phyloP scores from a whole-genome alignment of 2,797 vertebrate species.

The Parauchenoglanis ngamensis region DNA sequence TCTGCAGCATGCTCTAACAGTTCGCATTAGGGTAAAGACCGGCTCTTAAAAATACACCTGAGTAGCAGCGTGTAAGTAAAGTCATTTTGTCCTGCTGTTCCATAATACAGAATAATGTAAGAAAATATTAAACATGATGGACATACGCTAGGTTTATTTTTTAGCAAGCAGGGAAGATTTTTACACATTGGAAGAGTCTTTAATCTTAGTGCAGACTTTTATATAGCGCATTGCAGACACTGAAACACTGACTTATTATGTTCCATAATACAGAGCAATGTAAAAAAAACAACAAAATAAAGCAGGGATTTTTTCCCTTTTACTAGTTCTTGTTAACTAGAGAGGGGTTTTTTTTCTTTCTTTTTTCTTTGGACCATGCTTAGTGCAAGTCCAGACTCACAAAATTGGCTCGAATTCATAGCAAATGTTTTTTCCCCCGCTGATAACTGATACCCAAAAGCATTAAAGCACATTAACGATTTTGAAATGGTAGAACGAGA shows the following conservation, averaged over 20 bases:
- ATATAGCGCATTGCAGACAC: not conserved
- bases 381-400: conserved; percentile 5
- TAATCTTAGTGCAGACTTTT: not conserved
- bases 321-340: not conserved
- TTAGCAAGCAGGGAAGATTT: not conserved
- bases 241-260: not conserved
- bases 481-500: not conserved
- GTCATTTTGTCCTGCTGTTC: not conserved
- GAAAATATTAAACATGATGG: not conserved
- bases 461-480: not conserved
- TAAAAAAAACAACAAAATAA: not conserved
- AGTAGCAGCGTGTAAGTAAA: not conserved
- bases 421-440: too few relatives aligned
- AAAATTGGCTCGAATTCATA: not conserved
- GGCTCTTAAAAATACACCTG: not conserved
- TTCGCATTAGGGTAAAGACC: not conserved
- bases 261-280: not conserved
- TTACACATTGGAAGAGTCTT: not conserved
- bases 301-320: not conserved
- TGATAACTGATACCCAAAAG: not conserved
- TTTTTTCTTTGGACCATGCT: not conserved
- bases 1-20: not conserved
- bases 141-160: not conserved
- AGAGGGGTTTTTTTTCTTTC: not conserved
- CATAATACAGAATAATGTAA: not conserved